A percentile compares a stretch with the other conserved stretches of the same genome.
These are phyloP conservation scores for Xyrichtys novacula DNA, from an alignment of 2,797 vertebrate genomes.

Conservation along the genomic window DNA sequence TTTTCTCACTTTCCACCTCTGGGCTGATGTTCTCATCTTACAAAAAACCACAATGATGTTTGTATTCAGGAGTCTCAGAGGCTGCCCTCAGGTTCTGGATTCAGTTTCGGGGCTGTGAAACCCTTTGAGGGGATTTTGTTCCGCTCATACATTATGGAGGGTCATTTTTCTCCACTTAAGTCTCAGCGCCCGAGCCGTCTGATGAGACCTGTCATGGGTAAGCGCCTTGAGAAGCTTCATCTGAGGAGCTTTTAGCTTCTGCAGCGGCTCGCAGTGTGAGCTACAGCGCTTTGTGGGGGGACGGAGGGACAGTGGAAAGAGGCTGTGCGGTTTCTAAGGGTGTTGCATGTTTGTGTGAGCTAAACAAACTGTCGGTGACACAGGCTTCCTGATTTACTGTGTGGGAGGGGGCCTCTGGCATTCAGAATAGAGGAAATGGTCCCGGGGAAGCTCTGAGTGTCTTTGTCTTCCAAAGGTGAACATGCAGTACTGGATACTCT, in stretches of 20 bases:
- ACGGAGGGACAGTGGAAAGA: slow-evolving; percentile 48
- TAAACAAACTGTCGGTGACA: slow-evolving; percentile 66
- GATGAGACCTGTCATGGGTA: slow-evolving; percentile 2
- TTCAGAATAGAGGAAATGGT: slow-evolving; percentile 47
- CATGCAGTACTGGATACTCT: background rate
- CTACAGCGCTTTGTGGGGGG: slow-evolving; percentile 29
- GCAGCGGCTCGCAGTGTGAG: slow-evolving; percentile 23
- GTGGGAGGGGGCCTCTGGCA: slow-evolving; percentile 59
- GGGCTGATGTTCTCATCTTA: slow-evolving; percentile 51
- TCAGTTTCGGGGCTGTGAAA: slow-evolving; percentile 60
- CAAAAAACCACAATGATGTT: slow-evolving; percentile 50
- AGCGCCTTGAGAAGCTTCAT: slow-evolving; percentile 7
- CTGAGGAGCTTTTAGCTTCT: slow-evolving; percentile 17
- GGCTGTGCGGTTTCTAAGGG: slow-evolving; percentile 55
- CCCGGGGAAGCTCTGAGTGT: slow-evolving; percentile 50
- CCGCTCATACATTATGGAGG: slow-evolving; percentile 65
- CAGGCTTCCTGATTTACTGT: slow-evolving; percentile 67
- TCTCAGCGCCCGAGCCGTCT: slow-evolving; percentile 21
- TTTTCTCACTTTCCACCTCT: slow-evolving; percentile 16
- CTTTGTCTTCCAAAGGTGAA: slow-evolving; percentile 35
- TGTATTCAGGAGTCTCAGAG: slow-evolving; percentile 18
- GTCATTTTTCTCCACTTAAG: slow-evolving; percentile 40
- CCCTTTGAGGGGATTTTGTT: slow-evolving; percentile 55
- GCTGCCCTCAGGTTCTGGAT: slow-evolving; percentile 43
- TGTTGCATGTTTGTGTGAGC: slow-evolving; percentile 56